These are phyloP conservation scores for Dromaius novaehollandiae DNA, from an alignment of 2,113 vertebrate genomes.

Conservation along the genomic window DNA sequence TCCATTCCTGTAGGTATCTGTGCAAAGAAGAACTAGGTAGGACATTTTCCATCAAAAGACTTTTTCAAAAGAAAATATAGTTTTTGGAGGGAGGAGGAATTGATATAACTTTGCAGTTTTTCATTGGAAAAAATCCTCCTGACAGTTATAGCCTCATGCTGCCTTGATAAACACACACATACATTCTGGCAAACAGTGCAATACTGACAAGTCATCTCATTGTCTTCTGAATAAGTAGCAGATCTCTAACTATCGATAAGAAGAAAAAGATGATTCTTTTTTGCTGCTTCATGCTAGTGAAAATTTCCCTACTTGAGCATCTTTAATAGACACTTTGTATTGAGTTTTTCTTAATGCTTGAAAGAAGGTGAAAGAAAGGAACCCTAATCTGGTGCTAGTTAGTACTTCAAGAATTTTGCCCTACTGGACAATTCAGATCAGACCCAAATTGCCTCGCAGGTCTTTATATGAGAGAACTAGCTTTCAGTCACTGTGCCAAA, in stretches of 20 bases:
- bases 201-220: not conserved
- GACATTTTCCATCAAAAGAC: not conserved
- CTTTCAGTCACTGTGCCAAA: not conserved
- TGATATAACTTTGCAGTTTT: not conserved
- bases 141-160: not conserved
- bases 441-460: not conserved
- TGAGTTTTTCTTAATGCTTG: not conserved
- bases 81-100: not conserved
- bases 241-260: not conserved
- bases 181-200: not conserved
- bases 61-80: not conserved
- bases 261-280: not conserved
- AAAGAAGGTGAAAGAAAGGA: not conserved
- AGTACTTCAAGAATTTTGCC: not conserved
- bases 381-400: not conserved
- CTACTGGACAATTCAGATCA: not conserved
- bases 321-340: not conserved
- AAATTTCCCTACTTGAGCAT: not conserved
- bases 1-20: not conserved
- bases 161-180: not conserved
- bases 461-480: not conserved
- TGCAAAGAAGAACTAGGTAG: not conserved
- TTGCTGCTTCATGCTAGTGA: conserved; percentile 1
- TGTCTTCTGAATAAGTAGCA: not conserved
- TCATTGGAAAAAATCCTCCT: not conserved